phyloP scores from a whole-genome alignment of 2,113 vertebrate species.

The Cyanistes caeruleus region DNA sequence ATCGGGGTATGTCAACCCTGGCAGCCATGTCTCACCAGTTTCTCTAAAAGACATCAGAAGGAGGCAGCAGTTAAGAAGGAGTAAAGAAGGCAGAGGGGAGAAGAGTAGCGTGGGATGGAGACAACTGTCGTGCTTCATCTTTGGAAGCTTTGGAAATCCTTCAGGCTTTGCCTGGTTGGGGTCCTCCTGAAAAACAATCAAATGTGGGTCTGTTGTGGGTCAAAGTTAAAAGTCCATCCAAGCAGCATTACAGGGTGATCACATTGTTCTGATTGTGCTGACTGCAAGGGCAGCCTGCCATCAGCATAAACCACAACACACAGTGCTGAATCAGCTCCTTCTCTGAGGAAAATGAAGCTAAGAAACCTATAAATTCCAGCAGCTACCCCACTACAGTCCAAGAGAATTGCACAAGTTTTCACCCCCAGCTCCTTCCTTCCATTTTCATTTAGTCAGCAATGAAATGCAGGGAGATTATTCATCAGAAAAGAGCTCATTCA shows the following conservation, averaged over 20 bases:
- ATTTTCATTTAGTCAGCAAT: neutral
- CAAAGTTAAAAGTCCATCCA: neutral
- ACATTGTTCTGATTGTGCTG: neutral
- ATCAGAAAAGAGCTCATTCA: neutral
- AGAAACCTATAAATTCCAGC: neutral
- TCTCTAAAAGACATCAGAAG: neutral
- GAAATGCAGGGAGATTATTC: neutral
- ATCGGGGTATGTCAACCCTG: neutral
- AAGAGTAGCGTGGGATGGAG: neutral
- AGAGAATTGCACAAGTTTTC: neutral
- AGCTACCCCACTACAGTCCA: neutral
- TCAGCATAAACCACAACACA: neutral
- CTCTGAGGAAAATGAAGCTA: neutral
- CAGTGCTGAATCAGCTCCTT: conserved; percentile 15
- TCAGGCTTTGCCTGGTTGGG: neutral
- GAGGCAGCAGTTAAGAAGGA: neutral
- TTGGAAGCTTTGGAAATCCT: neutral
- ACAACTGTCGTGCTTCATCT: neutral
- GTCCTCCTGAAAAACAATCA: neutral
- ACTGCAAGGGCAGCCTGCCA: neutral
- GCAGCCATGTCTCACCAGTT: neutral
- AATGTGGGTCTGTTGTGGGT: rapidly evolving
- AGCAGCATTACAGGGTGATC: neutral
- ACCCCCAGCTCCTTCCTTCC: neutral
- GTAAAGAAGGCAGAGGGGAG: neutral